Evolutionary conservation across 2,113 vertebrate species (phyloP).

Genomic region (Larimichthys crocea): DNA sequence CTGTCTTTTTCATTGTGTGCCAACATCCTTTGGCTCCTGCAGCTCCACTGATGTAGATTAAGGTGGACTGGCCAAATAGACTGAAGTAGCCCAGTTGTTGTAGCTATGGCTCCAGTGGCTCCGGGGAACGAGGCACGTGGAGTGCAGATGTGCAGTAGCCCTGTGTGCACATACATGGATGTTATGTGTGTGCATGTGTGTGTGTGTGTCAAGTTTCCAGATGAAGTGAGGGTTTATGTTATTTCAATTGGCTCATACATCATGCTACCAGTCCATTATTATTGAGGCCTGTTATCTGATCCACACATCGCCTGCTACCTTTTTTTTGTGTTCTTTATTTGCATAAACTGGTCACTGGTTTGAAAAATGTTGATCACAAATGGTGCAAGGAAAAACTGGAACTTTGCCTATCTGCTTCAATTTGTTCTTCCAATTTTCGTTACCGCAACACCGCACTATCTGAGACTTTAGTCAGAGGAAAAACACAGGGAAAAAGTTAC

Average conservation of each 20-base stretch:
- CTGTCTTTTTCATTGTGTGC: slow-evolving; percentile 41
- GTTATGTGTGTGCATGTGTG: slow-evolving; percentile 19
- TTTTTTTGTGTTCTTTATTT: slow-evolving; percentile 74
- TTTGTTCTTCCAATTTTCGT: slow-evolving; percentile 61
- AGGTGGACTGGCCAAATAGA: slow-evolving; percentile 70
- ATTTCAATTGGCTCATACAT: slow-evolving; percentile 75
- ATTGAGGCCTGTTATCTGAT: slow-evolving; percentile 68
- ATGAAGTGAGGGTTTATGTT: slow-evolving; percentile 63
- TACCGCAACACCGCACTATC: slow-evolving; percentile 9
- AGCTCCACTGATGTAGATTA: slow-evolving; percentile 65
- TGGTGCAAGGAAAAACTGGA: slow-evolving; percentile 71
- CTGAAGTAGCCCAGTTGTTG: slow-evolving; percentile 70
- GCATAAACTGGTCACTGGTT: slow-evolving; percentile 78
- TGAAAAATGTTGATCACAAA: slow-evolving; percentile 67
- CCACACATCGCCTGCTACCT: slow-evolving; percentile 68
- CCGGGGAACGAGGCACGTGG: slow-evolving; percentile 48
- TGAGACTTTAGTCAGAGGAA: slow-evolving; percentile 8
- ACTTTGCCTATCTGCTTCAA: slow-evolving; percentile 70
- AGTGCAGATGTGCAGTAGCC: slow-evolving; percentile 53
- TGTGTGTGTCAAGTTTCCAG: slow-evolving; percentile 57
- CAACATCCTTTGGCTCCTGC: slow-evolving; percentile 62
- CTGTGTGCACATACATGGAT: slow-evolving; percentile 15
- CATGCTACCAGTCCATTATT: slow-evolving; percentile 69
- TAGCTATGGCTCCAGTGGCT: slow-evolving; percentile 55
- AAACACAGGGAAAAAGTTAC: slow-evolving; percentile 36